phyloP scores from a whole-genome alignment of 2,797 vertebrate species.

The Trachurus trachurus region DNA sequence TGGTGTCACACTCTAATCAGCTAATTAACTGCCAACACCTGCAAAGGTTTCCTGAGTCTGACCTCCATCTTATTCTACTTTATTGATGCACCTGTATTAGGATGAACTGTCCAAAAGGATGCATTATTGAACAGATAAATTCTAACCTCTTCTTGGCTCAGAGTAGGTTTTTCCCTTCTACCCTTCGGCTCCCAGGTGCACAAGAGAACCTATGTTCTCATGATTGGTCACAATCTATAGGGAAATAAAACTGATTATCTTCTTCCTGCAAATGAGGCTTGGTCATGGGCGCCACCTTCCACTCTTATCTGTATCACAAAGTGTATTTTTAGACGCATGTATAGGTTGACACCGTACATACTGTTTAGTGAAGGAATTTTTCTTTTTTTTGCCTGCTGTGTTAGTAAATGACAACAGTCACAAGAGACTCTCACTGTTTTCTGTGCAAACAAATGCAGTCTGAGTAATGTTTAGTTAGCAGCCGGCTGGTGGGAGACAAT shows the following conservation, averaged over 20 bases:
- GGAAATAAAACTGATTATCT: not conserved
- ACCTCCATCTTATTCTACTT: too few relatives aligned
- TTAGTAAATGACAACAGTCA: not conserved
- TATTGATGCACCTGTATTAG: not conserved
- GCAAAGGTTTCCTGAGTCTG: too few relatives aligned
- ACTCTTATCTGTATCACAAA: not conserved
- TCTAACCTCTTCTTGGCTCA: not conserved
- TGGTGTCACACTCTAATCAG: too few relatives aligned
- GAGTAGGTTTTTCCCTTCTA: not conserved
- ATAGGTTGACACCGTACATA: not conserved
- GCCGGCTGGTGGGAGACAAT: constrained; percentile 22
- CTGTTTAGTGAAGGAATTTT: not conserved
- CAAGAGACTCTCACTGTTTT: not conserved
- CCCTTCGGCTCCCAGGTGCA: not conserved
- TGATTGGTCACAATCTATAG: constrained; percentile 17
- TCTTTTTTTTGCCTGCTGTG: not conserved
- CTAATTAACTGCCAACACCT: too few relatives aligned
- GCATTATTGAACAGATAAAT: not conserved
- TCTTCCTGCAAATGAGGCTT: constrained; percentile 5
- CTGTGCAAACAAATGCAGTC: constrained; percentile 15
- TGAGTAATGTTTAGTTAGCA: constrained; percentile 20
- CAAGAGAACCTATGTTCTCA: not conserved
- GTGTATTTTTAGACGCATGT: not conserved
- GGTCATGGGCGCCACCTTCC: not conserved
- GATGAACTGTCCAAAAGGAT: constrained; percentile 8